Base-by-base conservation (phyloP, 2,113 vertebrate species). In the Coregonus clupeaformis region DNA sequence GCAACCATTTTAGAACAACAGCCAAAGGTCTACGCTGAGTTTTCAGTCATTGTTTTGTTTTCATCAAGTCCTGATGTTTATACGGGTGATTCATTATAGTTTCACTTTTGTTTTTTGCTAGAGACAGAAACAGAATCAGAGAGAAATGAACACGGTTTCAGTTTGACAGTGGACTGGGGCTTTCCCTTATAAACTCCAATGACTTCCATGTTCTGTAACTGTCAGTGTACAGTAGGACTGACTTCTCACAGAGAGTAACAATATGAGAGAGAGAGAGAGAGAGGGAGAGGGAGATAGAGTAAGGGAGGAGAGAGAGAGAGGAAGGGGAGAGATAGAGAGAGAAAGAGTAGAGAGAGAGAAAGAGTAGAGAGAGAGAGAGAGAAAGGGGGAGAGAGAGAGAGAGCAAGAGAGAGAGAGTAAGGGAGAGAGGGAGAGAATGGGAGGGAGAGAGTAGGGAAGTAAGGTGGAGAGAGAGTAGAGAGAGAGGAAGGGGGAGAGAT, bases 261-360 rank as follows among this genome's bases (percentile, higher is more conserved):
- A 30, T 85, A 80, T 84, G 84, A 86, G 79, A 87, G 71, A 67
- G 49, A 81, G 32, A 18, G 47, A 16, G 59, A 83, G n/a, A n/a
- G n/a, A n/a, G n/a, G n/a, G n/a, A 27, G 85, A 80, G 77, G 80
- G 72, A 45, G 67, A 62, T 55, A 69, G 73, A 32, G 27, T 1
- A 7, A 24, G 16, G 24, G 59, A 62, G 29, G 4, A 32, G 30
- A 5, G 5, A 32, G 30, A 6, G 30, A 1, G 30, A 32, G 30
- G 1, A 1, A 32, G 30, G 5, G 5, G 5, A 32, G 30, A 5
- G 30, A 30, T 4, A 30, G 30, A 30, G 30, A 4, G 32, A 32
- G 6, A 1, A 5, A 1, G 32, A 32, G 32, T 22, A 25, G 22
- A 1, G 60, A 4, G 60, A 63, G 60, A 24, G 18, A 63, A 22